A percentile compares a stretch with the other conserved stretches of the same genome.
Conservation (phyloP, 1,140 invertebrate species). For the Paralvinella palmiformis region DNA sequence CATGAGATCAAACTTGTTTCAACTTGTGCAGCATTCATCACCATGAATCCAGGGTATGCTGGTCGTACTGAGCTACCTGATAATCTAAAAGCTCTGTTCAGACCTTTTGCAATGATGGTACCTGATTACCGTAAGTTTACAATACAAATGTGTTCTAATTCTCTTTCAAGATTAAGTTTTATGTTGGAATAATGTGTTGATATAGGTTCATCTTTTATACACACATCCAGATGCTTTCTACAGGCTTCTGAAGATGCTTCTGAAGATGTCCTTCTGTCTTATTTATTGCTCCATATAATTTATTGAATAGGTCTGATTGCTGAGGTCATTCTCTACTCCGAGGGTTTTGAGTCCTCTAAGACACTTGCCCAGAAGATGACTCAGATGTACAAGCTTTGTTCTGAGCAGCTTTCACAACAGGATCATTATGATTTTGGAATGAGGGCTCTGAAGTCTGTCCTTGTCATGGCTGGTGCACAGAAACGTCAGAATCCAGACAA, state of each 20-base stretch:
- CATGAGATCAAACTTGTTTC: constrained; percentile 48
- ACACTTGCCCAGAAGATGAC: constrained; percentile 81
- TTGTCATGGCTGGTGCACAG: constrained; percentile 51
- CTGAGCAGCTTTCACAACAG: constrained; percentile 85
- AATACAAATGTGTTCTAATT: neutral
- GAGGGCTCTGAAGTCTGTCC: constrained; percentile 61
- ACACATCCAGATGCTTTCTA: neutral
- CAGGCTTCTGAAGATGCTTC: too few species aligned
- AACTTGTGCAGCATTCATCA: constrained; percentile 51
- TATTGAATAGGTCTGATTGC: constrained; percentile 69
- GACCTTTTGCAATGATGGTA: constrained; percentile 89
- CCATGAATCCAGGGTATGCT: constrained; percentile 76
- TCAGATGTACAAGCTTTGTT: constrained; percentile 85
- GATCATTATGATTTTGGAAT: constrained; percentile 89
- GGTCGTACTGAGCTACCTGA: constrained; percentile 63
- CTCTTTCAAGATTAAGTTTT: neutral
- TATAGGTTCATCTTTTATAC: neutral
- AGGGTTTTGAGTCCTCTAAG: constrained; percentile 84
- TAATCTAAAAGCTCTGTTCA: constrained; percentile 65
- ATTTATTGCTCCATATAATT: too few species aligned
- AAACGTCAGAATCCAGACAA: constrained; percentile 52
- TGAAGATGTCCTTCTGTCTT: too few species aligned
- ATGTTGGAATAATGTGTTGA: neutral
- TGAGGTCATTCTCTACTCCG: constrained; percentile 85
- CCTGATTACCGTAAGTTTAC: constrained; percentile 69